Evolutionary conservation across 1,140 invertebrate genomes (phyloP).

Genomic region (Dendrolimus kikuchii): DNA sequence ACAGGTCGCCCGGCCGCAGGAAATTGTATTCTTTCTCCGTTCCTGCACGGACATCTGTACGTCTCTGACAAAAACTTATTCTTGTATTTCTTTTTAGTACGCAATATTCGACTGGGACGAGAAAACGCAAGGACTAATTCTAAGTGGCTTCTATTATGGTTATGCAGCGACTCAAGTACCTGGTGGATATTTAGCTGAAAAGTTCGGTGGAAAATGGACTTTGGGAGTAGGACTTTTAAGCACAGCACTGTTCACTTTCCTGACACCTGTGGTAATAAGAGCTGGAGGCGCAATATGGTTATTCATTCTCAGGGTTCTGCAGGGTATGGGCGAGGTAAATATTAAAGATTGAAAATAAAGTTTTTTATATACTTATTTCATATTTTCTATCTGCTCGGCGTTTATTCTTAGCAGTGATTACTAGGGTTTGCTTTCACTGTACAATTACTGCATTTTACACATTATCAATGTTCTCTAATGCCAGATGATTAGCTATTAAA

Average conservation of each 20-base stretch:
- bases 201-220: constrained; percentile 74
- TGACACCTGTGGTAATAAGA: constrained; percentile 68
- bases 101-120: constrained; percentile 75
- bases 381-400: no score
- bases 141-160: constrained; percentile 76
- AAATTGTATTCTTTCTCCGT: no score
- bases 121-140: constrained; percentile 73
- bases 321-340: constrained; percentile 78
- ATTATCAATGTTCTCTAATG: no score
- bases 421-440: no score
- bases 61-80: no score
- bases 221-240: constrained; percentile 77
- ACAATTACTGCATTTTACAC: no score
- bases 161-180: constrained; percentile 77
- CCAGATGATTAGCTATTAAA: no score
- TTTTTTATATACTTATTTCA: no score
- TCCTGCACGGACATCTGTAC: no score
- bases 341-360: no score
- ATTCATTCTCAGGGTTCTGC: constrained; percentile 76
- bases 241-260: constrained; percentile 75
- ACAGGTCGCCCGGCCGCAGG: no score
- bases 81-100: constrained; percentile 35
- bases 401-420: no score
- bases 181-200: constrained; percentile 75
- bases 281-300: constrained; percentile 72